These are phyloP conservation scores for Sinocyclocheilus rhinocerous DNA, from an alignment of 2,113 vertebrate species.

Conservation along the genomic window DNA sequence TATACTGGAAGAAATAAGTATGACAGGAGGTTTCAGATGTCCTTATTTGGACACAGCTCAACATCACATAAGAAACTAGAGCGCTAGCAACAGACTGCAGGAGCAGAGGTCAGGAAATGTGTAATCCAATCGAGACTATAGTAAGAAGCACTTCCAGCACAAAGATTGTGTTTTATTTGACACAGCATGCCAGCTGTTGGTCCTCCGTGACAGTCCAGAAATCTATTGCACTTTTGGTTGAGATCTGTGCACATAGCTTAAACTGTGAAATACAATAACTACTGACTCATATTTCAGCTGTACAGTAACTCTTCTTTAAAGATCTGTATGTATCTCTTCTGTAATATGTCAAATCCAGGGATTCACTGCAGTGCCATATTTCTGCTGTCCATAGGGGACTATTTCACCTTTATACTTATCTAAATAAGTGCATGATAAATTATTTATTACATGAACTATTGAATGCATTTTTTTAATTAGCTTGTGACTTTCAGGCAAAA, in stretches of 20 bases:
- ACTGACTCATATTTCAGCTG: background rate
- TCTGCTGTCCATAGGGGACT: background rate
- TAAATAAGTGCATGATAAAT: background rate
- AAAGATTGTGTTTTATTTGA: conserved; percentile 20
- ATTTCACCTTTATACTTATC: background rate
- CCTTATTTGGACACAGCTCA: conserved; percentile 25
- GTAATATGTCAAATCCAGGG: background rate
- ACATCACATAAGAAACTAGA: conserved; percentile 19
- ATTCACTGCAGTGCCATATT: background rate
- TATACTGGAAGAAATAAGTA: conserved; percentile 19
- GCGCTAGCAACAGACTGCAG: conserved; percentile 3
- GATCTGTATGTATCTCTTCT: background rate
- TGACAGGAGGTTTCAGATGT: background rate
- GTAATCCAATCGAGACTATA: conserved; percentile 30
- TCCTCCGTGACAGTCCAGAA: conserved; percentile 10
- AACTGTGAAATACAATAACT: conserved; percentile 1
- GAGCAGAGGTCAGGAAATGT: conserved; percentile 36
- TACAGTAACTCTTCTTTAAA: background rate
- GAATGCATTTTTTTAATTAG: background rate
- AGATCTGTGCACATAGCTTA: background rate
- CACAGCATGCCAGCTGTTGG: conserved; percentile 27
- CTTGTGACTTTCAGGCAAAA: background rate
- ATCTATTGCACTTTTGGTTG: conserved; percentile 4
- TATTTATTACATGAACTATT: background rate
- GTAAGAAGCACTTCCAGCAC: conserved; percentile 31